Evolutionary conservation across 1,140 invertebrate genomes (phyloP).

Genomic region (Amphibalanus amphitrite): DNA sequence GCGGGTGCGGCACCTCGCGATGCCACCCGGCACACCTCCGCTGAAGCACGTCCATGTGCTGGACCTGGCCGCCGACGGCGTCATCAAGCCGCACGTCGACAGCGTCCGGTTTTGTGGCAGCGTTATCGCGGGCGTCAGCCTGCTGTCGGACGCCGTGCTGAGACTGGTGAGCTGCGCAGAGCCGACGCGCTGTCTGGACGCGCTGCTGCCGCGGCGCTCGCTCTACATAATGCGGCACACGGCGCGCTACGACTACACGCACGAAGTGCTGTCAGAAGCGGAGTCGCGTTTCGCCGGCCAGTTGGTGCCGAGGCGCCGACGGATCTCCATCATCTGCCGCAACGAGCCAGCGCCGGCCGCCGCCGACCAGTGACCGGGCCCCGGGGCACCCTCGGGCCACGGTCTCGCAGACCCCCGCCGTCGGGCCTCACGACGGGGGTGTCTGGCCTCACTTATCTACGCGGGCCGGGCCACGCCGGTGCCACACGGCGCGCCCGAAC

Average conservation of each 20-base stretch:
- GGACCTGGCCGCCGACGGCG: constrained; percentile 71
- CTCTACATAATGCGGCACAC: constrained; percentile 85
- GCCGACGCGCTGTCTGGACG: constrained; percentile 46
- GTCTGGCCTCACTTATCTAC: no score
- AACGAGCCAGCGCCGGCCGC: constrained; percentile 48
- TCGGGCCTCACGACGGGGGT: no score
- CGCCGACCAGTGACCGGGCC: no score
- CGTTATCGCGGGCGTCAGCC: constrained; percentile 79
- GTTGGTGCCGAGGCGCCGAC: constrained; percentile 42
- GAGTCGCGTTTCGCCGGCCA: constrained; percentile 53
- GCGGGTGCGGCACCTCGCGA: constrained; percentile 48
- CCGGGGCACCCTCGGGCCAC: no score
- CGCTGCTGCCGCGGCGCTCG: constrained; percentile 59
- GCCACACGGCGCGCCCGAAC: no score
- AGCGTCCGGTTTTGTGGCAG: constrained; percentile 90
- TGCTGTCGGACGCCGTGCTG: constrained; percentile 79
- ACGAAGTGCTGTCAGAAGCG: constrained; percentile 66
- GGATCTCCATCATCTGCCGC: constrained; percentile 82
- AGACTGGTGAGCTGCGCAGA: constrained; percentile 53
- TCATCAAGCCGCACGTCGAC: constrained; percentile 93
- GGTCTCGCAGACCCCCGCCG: no score
- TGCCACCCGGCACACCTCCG: constrained; percentile 40
- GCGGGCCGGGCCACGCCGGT: no score
- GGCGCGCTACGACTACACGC: constrained; percentile 75
- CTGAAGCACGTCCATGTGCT: constrained; percentile 68